Evolutionary conservation across 2,888 invertebrate species (phyloP), one percentile per base, ranked within the genome.

Genomic region (Lasioglossum lativentre): DNA sequence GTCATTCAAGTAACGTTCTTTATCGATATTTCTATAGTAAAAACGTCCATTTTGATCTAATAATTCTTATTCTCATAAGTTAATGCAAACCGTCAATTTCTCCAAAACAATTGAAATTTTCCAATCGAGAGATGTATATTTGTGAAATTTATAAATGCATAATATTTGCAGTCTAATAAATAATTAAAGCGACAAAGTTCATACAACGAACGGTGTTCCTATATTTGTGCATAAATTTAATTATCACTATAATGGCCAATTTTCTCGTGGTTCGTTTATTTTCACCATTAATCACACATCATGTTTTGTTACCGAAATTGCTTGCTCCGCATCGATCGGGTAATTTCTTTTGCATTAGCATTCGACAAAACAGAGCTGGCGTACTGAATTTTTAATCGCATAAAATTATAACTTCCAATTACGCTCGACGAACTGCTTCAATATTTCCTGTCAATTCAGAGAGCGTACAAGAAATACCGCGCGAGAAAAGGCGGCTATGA

Each of bases 1-100:
- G 80, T 91, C 77, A 94, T 94, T 81, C 94, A 94, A 89, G 94
- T 93, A 86, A 86, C 27, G 23, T 38, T 40, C 40, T 16, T n/a
- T 14, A 45, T 72, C 1, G 14, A 42, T 45, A 19, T 23, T 19
- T 52, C n/a, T n/a, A 4, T 10, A 10, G 56, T 1, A n/a, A n/a
- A n/a, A 0, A 52, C n/a, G 47, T 52, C 47, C 23, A 56, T n/a
- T 56, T 12, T n/a, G 10, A n/a, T n/a, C n/a, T 8, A n/a, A 16
- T 45, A 45, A 45, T 45, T 45, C 45, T 45, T 45, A 45, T 45
- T 45, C 45, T 45, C 4, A 12, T 10, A 56, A 10, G 10, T 10
- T 56, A 56, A 56, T 12, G 56, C 4, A n/a, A 56, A n/a, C n/a
- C 12, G n/a, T n/a, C 56, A n/a, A 12, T 56, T 56, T 56, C n/a